Base-by-base conservation (phyloP, 2,113 vertebrate genomes). In the Sinocyclocheilus rhinocerous region DNA sequence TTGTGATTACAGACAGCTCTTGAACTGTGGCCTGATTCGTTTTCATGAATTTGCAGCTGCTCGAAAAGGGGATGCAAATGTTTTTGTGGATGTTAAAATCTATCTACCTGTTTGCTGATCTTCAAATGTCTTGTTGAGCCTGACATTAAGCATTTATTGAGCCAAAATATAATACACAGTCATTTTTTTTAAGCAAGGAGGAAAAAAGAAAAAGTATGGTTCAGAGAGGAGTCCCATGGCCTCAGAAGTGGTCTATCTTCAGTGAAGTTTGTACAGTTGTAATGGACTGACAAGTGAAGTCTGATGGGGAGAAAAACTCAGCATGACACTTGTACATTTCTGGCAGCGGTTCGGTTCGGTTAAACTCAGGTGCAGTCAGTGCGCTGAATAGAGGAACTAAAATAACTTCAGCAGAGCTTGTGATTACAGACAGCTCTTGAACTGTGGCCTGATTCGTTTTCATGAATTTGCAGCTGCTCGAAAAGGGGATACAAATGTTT, bases 1-100 rank as follows among this genome's bases (percentile, higher is more conserved):
- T 76, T 29, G 48, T 87, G 85, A 88, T 88, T 90, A 88, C 90
- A 88, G 86, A 88, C 82, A 85, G 86, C 81, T 86, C 81, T 73
- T 70, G 29, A 42, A 77, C 65, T 84, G 67, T 26, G 24, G 79
- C 20, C 29, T n/a, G 29, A 52, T 80, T 69, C 61, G 24, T 81
- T 87, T 89, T 85, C 72, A 63, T 81, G 36, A 78, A 22, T 39
- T 55, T 73, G 77, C 57, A 45, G 52, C 57, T 76, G 69, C 42
- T 29, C 75, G 87, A 80, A 76, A 87, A 75, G 5, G 72, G 22
- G 20, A 45, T 42, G 39, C 18, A 79, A 36, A 79, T 36, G 55
- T 16, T 57, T 61, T 12, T 80, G 42, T 26, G 59, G 61, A 22
- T 10, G 69, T 39, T 72, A 1, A 36, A 22, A 52, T 0, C 3